phyloP scores from a whole-genome alignment of 92 coral and sea anemone species.

The Epizoanthus illoricatus region DNA sequence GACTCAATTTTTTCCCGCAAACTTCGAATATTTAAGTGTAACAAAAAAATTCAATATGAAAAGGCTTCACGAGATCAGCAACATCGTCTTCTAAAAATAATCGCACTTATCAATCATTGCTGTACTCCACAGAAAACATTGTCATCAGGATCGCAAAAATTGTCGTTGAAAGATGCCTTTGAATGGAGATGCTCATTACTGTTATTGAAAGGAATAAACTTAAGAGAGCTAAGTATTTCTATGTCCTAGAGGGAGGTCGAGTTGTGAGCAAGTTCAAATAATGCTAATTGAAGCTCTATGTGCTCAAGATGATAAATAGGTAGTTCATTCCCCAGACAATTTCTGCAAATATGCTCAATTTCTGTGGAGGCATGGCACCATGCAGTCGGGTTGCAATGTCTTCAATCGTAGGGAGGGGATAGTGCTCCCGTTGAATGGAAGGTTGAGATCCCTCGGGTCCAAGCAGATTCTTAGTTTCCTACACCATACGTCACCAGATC shows the following conservation, averaged over 20 bases:
- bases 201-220: no score
- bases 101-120: slow-evolving; percentile 13
- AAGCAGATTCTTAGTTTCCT: no score
- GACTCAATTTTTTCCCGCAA: slow-evolving; percentile 7
- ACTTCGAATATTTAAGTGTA: slow-evolving; percentile 10
- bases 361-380: background rate
- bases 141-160: background rate
- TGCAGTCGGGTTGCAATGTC: no score
- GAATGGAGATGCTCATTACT: background rate
- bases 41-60: background rate
- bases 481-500: no score
- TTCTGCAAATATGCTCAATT: background rate
- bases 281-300: slow-evolving; percentile 18
- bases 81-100: slow-evolving; percentile 2
- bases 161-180: slow-evolving; percentile 23
- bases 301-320: background rate
- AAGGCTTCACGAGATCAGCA: background rate
- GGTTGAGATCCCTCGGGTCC: no score
- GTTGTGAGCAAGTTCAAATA: slow-evolving; percentile 13
- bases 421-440: no score
- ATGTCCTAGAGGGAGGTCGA: slow-evolving; percentile 4
- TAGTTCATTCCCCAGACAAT: background rate
- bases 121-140: background rate
- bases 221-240: slow-evolving; percentile 8
- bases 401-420: no score